Conservation (phyloP, 2,113 vertebrate species). For the Cebidichthys violaceus region DNA sequence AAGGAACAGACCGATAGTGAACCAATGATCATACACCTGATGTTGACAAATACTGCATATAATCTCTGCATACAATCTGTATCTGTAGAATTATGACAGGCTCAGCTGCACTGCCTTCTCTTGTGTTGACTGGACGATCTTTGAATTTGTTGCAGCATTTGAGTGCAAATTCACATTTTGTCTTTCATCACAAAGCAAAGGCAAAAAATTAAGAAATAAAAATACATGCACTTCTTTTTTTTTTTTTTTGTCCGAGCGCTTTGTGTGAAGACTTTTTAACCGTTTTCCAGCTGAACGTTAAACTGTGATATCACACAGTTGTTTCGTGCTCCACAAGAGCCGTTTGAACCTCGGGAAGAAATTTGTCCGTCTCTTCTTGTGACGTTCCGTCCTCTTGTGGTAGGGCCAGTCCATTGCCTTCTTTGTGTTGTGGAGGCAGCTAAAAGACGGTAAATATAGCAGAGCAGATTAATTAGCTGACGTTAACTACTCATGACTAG, state of each 20-base stretch:
- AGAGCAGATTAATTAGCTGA: neutral
- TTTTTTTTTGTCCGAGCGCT: neutral
- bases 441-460: slow-evolving; percentile 17
- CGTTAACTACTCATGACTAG: neutral
- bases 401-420: slow-evolving; percentile 46
- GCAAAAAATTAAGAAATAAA: neutral
- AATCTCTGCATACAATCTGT: neutral
- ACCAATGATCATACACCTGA: neutral
- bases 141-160: slow-evolving; percentile 3
- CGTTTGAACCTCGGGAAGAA: slow-evolving; percentile 34
- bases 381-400: slow-evolving; percentile 5
- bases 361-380: slow-evolving; percentile 52
- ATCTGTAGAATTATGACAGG: neutral
- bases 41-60: neutral
- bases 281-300: too few relatives aligned
- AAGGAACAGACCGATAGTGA: neutral
- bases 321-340: slow-evolving; percentile 68
- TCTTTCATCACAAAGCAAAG: neutral
- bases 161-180: neutral
- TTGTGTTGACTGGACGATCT: neutral
- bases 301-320: slow-evolving; percentile 50
- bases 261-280: neutral
- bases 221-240: neutral
- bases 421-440: slow-evolving; percentile 46
- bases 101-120: neutral